Base-by-base conservation (phyloP, 1,140 invertebrate species). In the Bombus superbus region DNA sequence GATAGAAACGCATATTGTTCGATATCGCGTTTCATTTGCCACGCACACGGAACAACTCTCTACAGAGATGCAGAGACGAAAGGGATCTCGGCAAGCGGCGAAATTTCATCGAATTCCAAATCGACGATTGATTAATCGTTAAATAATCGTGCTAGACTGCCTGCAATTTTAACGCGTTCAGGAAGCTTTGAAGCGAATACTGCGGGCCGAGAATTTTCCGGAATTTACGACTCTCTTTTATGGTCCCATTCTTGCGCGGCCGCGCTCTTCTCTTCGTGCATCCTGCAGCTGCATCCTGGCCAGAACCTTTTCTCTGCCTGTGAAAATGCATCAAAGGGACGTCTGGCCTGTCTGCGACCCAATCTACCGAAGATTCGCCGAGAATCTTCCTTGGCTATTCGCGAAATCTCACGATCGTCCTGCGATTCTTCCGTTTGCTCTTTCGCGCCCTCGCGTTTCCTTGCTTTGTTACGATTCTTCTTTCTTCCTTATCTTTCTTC, bases 271-370 rank as follows among this genome's bases (percentile, higher is more conserved):
- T 32, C 59, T 18, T 32, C 78, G 0, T 32, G 35, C 28, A 71
- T 81, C 47, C 47, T 38, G 38, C 69, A 71, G 59, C 66, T 40
- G 81, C 71, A n/a, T 25, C 42, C 59, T 15, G 8, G 25, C 53
- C 28, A 15, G 40, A 47, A n/a, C 40, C 47, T 40, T 38, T 47
- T 35, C 32, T 38, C 74, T 28, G 25, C 3, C 77, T 35, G 11
- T 13, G 18, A 76, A 76, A 76, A 28, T 83, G 42, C 81, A 53
- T 83, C 81, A 68, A 83, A 83, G 72, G 44, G 18, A 53, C 25
- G 59, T 28, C 25, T 66, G 42, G 9, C 15, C 57, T 75, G 42
- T 75, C 28, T 25, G 13, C n/a, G 8, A 25, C 15, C 44, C 57
- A 44, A 28, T 68, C 42, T n/a, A 13, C 25, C 25, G 5, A 32